Evolutionary conservation across 2,113 vertebrate genomes (phyloP), one percentile per base, ranked within the genome.

Genomic region (Brienomyrus longianalis): DNA sequence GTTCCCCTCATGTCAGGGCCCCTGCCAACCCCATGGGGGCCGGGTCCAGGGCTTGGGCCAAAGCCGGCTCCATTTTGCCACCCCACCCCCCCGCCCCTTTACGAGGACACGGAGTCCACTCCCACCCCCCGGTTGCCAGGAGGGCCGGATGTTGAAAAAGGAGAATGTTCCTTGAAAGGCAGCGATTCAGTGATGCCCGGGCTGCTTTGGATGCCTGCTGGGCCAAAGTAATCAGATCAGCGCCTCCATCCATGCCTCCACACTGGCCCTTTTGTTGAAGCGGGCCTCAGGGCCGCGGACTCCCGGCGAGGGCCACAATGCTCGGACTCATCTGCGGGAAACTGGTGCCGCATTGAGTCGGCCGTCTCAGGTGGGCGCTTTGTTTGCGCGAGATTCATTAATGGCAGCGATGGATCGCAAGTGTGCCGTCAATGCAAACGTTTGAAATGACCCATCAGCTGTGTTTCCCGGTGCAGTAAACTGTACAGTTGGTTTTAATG

Each of bases 221-320:
- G 94, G 95, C 94, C 94, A 96, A 95, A 94, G 94, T 95, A 96
- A 96, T 96, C 95, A 95, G 94, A 95, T 96, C 95, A 94, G 94
- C 94, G 94, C 92, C 93, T 93, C 93, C 94, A 93, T 93, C 94
- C 95, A 93, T 70, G 89, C 85, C 89, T 90, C 74, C 92, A 96
- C 95, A 96, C 92, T 95, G 91, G 92, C 59, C 86, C 92, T 94
- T 96, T 96, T 96, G 95, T 96, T 94, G 91, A 56, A 35, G 87
- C 87, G 50, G 66, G 91, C 91, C 91, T 92, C 91, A 92, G 92
- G 92, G 93, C 93, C 66, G 2, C 19, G 91, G 91, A 92, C 93
- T 92, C 90, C 92, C 93, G 91, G 92, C 91, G 23, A 92, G 92
- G 93, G 92, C 93, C 94, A 92, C 92, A 91, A 92, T 94, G 92